phyloP scores from a whole-genome alignment of 2,113 vertebrate genomes.

The Beaufortia kweichowensis region DNA sequence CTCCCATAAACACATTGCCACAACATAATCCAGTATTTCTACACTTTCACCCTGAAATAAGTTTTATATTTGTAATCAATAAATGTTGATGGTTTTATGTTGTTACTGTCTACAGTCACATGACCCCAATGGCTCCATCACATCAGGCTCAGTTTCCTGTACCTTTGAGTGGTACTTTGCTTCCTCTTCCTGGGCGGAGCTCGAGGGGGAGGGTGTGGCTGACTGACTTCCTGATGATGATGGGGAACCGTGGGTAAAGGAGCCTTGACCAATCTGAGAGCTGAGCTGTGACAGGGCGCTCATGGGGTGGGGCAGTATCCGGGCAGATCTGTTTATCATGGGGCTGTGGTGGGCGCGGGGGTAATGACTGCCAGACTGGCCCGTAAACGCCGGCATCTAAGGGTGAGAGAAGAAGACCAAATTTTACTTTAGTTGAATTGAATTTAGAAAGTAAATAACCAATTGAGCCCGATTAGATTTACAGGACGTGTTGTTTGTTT shows the following conservation, averaged over 20 bases:
- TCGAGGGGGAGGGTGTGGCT: conserved; percentile 96
- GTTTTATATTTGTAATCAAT: too few species aligned
- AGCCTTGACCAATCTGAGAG: conserved; percentile 88
- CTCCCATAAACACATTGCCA: too few species aligned
- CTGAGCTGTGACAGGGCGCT: conserved; percentile 92
- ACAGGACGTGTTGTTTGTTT: background rate
- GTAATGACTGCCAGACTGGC: conserved; percentile 86
- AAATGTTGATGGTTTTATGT: background rate
- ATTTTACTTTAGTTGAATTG: conserved; percentile 72
- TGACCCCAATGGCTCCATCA: background rate
- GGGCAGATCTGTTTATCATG: conserved; percentile 85
- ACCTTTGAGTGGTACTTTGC: conserved; percentile 94
- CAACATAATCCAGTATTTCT: too few species aligned
- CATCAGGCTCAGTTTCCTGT: conserved; percentile 47
- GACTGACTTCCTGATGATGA: conserved; percentile 97
- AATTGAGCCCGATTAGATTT: conserved; percentile 33
- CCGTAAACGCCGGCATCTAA: conserved; percentile 98
- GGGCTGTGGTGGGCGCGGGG: conserved; percentile 85
- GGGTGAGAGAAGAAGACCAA: conserved; percentile 78
- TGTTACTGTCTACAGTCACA: background rate
- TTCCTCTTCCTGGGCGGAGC: conserved; percentile 98
- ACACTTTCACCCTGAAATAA: too few species aligned
- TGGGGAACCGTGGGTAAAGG: conserved; percentile 88
- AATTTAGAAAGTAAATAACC: conserved; percentile 26
- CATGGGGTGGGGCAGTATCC: conserved; percentile 90